Evolutionary conservation across 2,113 vertebrate species (phyloP), one percentile per base, ranked within the genome.

Genomic region (Ammodytes dubius): DNA sequence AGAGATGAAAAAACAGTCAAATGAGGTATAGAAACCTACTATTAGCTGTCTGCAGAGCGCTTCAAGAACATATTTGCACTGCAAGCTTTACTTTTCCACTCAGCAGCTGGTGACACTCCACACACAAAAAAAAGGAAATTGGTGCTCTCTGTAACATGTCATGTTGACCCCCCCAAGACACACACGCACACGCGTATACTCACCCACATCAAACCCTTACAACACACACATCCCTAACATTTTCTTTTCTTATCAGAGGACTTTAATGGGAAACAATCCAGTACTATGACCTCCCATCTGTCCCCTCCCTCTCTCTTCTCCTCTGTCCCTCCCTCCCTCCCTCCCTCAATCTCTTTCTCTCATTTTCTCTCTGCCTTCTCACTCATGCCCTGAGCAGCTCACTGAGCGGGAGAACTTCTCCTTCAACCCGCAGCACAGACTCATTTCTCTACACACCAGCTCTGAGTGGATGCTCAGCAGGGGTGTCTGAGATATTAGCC

Each of bases 361-460:
- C 85, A 54, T 88, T 82, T 81, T 63, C 81, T 85, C 84, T 65
- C 80, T 56, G 57, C 74, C 77, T 81, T 90, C 92, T 93, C 92
- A 87, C 86, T 93, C 86, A 77, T 83, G 91, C 89, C 82, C 87
- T 73, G 83, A 91, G 91, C 87, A 72, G 87, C 85, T 77, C 76
- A 72, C 74, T 77, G 81, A 82, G 79, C 88, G 86, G 93, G 89
- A 93, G 88, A 91, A 80, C 84, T 81, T 89, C 87, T 92, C 86
- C 77, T 86, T 82, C 92, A 89, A 84, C 91, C 84, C 71, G 86
- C 93, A 85, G 91, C 89, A 89, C 91, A 91, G 92, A 84, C 92
- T 95, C 90, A 94, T 95, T 95, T 95, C 93, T 93, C 91, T 85
- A 84, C 91, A 93, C 95, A 95, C 93, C 95, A 95, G 95, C 95